Conservation (phyloP, 1,140 invertebrate species). For the Cotesia chilonis region DNA sequence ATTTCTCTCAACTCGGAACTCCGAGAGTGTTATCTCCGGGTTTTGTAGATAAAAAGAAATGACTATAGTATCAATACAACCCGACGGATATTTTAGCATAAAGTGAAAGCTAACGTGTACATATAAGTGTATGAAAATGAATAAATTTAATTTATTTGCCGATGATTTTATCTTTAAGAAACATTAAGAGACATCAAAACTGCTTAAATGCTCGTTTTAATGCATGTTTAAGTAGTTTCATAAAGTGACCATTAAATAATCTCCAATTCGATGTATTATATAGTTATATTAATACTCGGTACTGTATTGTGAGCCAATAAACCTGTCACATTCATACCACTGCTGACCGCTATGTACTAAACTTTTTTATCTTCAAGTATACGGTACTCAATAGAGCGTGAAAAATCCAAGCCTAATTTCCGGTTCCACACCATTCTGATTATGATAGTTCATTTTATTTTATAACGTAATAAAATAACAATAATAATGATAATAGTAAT, state of each 20-base stretch:
- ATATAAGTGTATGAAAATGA: not conserved
- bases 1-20: too few relatives aligned
- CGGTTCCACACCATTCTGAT: slow-evolving; percentile 22
- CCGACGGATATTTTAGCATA: slow-evolving; percentile 12
- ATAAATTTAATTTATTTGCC: slow-evolving; percentile 3
- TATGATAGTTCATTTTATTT: not conserved
- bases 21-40: too few relatives aligned
- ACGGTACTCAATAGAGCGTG: slow-evolving; percentile 26
- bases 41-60: too few relatives aligned
- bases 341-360: slow-evolving; percentile 20
- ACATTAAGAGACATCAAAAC: slow-evolving; percentile 23
- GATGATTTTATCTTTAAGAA: slow-evolving; percentile 13
- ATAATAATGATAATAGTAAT: not conserved
- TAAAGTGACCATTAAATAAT: slow-evolving; percentile 24
- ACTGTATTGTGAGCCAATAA: slow-evolving; percentile 25
- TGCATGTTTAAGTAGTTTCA: slow-evolving; percentile 28
- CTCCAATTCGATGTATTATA: not conserved
- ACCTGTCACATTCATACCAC: slow-evolving; percentile 29
- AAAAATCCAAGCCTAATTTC: slow-evolving; percentile 33
- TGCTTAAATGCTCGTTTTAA: slow-evolving; percentile 23
- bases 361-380: slow-evolving; percentile 30
- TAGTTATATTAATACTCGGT: not conserved
- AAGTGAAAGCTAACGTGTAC: slow-evolving; percentile 6
- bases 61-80: too few relatives aligned
- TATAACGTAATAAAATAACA: not conserved